Evolutionary conservation across 2,113 vertebrate genomes (phyloP).

Genomic region (Lophotis ruficrista): DNA sequence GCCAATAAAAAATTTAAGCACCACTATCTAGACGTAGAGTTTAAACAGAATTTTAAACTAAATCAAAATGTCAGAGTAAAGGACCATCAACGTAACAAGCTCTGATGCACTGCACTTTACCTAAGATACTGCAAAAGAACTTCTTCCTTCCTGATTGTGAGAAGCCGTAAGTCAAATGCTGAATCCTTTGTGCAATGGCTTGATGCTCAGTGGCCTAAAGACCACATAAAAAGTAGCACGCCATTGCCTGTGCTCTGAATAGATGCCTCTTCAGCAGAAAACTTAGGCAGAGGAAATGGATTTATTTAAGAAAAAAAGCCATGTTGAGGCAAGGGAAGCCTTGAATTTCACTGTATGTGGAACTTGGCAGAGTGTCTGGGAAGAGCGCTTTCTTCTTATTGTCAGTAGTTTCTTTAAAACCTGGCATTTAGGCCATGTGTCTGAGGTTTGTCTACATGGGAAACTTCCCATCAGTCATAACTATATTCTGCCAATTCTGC

Average conservation of each 20-base stretch:
- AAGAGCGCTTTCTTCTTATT: not conserved
- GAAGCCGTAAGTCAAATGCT: not conserved
- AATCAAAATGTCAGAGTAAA: conserved; percentile 58
- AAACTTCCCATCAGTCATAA: not conserved
- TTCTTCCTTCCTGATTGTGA: not conserved
- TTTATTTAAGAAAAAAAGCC: not conserved
- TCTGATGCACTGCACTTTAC: conserved; percentile 21
- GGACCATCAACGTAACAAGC: conserved; percentile 3
- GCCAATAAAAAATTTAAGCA: conserved; percentile 58
- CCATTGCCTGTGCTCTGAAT: not conserved
- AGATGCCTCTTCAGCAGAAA: conserved; percentile 15
- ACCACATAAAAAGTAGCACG: not conserved
- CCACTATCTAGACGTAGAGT: conserved; percentile 12
- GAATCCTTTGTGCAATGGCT: not conserved
- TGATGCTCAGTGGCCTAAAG: not conserved
- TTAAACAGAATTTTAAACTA: conserved; percentile 67
- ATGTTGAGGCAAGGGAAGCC: not conserved
- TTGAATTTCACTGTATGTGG: not conserved
- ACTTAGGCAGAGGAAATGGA: not conserved
- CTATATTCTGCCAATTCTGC: not conserved
- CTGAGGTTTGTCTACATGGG: not conserved
- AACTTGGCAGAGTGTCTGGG: not conserved
- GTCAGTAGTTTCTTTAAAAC: not conserved
- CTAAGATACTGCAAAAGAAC: not conserved
- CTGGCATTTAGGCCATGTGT: not conserved